Evolutionary conservation across 2,113 vertebrate genomes (phyloP), one percentile per base, ranked within the genome.

Genomic region (Chloroceryle aenea): DNA sequence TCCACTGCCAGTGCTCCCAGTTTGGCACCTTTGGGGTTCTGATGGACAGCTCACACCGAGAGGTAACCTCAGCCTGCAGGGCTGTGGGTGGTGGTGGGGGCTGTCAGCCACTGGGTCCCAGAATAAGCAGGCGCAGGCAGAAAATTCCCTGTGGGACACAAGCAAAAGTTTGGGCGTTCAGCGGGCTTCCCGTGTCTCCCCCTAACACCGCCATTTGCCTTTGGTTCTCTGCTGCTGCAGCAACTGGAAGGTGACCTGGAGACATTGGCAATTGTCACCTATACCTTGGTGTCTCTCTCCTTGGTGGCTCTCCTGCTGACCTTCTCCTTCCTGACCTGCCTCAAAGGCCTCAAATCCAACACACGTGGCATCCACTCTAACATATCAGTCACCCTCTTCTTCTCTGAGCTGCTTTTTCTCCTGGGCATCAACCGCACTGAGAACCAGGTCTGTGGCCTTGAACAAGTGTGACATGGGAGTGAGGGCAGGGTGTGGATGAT

Each of bases 1-100:
- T 99, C 32, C 99, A 99, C 94, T 99, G 99, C 97, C 99, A 99
- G 96, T 99, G 99, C 85, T 99, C 99, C 92, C 98, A 98, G 95
- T 98, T 99, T 17, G 99, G 99, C 40, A 99, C 99, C 61, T 99
- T 99, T 32, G 99, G 99, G 6, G 98, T 99, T 56, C 98, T 99
- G 78, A 99, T 99, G 99, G 99, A 99, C 97, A 99, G 99, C 90
- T 99, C 99, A 4, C 99, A 99, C 40, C 98, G 99, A 98, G 99
- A 99, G 99, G 99, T 99, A 98, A 97, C n/a, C 15, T 80, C 4
- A 9, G 48, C 29, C 43, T 61, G 11, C 6, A 6, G 45, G 27
- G 23, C 56, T 88, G 22, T 36, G 81, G 27, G 56, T 1, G 3
- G 34, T 27, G 27, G 43, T 19, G 53, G 63, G 42, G 12, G 3